A percentile compares a stretch with the other conserved stretches of the same genome.
These are phyloP conservation scores for Urophycis tenuis DNA, from an alignment of 2,797 vertebrate species.

Conservation along the genomic window DNA sequence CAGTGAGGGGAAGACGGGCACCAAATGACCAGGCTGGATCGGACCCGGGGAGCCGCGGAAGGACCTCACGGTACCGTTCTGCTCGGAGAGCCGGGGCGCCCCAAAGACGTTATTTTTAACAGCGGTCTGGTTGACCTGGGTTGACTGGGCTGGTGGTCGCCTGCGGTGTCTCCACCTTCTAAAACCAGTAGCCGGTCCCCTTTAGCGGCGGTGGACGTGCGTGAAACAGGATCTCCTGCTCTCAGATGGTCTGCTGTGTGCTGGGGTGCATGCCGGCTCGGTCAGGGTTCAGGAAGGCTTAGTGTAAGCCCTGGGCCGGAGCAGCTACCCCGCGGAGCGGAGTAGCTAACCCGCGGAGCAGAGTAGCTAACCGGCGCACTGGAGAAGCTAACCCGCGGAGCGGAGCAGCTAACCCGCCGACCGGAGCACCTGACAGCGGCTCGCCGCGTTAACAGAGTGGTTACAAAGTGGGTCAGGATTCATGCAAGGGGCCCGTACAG, in stretches of 20 bases:
- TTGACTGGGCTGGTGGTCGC: slow-evolving; percentile 6
- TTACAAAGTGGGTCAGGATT: no score
- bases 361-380: no score
- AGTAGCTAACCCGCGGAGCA: no score
- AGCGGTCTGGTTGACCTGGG: background rate
- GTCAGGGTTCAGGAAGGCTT: slow-evolving; percentile 61
- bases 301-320: slow-evolving; percentile 16
- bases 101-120: background rate
- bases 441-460: no score
- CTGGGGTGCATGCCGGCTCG: slow-evolving; percentile 67
- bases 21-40: no score
- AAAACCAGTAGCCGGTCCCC: background rate
- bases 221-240: slow-evolving; percentile 58
- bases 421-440: slow-evolving; percentile 16
- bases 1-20: no score
- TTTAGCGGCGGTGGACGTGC: background rate
- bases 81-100: no score
- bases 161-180: background rate
- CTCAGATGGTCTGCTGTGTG: slow-evolving; percentile 46
- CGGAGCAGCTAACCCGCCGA: no score
- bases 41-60: no score
- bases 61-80: no score
- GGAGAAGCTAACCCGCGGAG: no score
- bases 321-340: no score
- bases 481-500: background rate